Conservation (phyloP, 2,113 vertebrate genomes). For the Zingel zingel region DNA sequence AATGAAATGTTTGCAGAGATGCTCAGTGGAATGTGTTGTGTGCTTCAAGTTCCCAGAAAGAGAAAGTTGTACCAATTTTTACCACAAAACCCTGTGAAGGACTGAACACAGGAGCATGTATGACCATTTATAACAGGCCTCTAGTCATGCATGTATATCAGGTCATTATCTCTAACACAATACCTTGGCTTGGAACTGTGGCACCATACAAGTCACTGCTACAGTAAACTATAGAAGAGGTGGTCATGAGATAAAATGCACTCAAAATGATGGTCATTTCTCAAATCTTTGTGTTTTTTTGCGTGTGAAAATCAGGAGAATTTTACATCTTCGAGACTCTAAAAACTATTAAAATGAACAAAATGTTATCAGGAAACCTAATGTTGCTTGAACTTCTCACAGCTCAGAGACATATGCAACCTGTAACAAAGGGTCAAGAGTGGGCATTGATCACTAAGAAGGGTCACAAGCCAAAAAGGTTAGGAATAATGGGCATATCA, state of each 20-base stretch:
- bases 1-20: conserved; percentile 69
- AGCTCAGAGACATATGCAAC: neutral
- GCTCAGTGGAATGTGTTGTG: conserved; percentile 54
- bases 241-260: neutral
- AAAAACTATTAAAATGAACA: neutral
- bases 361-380: neutral
- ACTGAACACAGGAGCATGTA: neutral
- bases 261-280: neutral
- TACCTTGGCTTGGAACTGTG: neutral
- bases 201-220: neutral
- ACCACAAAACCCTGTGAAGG: neutral
- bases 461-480: neutral
- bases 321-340: neutral
- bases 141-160: neutral
- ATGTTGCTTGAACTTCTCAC: neutral
- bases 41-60: conserved; percentile 28
- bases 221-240: neutral
- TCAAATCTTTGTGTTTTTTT: neutral
- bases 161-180: neutral
- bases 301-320: neutral
- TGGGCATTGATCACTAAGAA: neutral
- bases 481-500: neutral
- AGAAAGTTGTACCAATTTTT: conserved; percentile 27
- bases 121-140: neutral
- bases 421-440: neutral